These are phyloP conservation scores for Dryocosmus kuriphilus DNA, from an alignment of 2,888 invertebrate species.

Conservation along the genomic window DNA sequence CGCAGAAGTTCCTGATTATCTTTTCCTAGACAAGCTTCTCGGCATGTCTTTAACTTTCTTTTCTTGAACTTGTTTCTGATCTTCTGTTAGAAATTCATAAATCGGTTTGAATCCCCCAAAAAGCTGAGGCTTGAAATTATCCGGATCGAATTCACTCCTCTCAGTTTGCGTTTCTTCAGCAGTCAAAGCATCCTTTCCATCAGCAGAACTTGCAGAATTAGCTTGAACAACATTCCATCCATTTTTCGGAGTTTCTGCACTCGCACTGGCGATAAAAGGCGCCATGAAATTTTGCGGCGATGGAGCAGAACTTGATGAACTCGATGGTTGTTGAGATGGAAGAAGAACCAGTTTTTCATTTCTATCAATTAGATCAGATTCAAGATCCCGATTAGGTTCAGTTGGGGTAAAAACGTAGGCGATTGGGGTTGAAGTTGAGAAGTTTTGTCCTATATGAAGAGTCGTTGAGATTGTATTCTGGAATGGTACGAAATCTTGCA, in stretches of 20 bases:
- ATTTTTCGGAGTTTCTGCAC: conserved; percentile 80
- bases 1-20: conserved; percentile 34
- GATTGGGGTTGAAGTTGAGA: conserved; percentile 80
- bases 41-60: conserved; percentile 48
- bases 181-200: conserved; percentile 55
- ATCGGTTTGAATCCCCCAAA: conserved; percentile 86
- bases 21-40: conserved; percentile 49
- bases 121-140: conserved; percentile 84
- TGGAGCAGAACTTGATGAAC: conserved; percentile 75
- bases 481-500: conserved; percentile 78
- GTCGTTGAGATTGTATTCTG: conserved; percentile 73
- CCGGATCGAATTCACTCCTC: conserved; percentile 80
- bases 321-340: conserved; percentile 74
- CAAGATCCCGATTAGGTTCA: conserved; percentile 68
- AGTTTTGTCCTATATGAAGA: conserved; percentile 62
- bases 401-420: conserved; percentile 84
- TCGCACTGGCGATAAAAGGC: conserved; percentile 84
- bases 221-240: conserved; percentile 81
- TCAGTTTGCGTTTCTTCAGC: conserved; percentile 66
- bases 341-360: conserved; percentile 68
- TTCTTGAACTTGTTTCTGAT: conserved; percentile 46
- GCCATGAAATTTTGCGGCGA: conserved; percentile 83
- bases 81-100: conserved; percentile 78
- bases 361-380: conserved; percentile 49
- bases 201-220: conserved; percentile 22